These are phyloP conservation scores for Pseudomyrmex concolor DNA, from an alignment of 1,140 invertebrate genomes.

Conservation along the genomic window DNA sequence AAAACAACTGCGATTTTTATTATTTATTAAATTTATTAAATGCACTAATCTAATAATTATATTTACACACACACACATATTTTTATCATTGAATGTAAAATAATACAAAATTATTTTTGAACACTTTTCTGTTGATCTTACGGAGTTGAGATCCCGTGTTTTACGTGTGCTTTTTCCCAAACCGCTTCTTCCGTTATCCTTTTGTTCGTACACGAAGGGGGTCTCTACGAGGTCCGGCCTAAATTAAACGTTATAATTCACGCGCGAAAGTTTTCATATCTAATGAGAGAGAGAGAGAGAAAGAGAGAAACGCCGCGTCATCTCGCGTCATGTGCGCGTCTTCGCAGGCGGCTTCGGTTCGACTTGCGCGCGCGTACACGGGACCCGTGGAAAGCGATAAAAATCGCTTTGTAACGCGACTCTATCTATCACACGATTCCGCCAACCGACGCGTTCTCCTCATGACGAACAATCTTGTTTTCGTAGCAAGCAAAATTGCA, in stretches of 20 bases:
- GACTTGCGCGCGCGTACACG: conserved; percentile 17
- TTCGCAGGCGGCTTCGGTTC: conserved; percentile 66
- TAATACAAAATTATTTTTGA: not conserved
- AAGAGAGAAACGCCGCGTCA: conserved; percentile 65
- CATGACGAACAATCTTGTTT: conserved; percentile 46
- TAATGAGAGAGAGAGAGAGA: conserved; percentile 62
- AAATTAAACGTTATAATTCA: conserved; percentile 72
- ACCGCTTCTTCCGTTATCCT: conserved; percentile 34
- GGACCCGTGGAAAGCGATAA: conserved; percentile 13
- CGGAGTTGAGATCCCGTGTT: conserved; percentile 4
- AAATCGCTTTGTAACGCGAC: conserved; percentile 69
- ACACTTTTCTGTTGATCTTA: not conserved
- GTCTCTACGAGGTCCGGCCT: conserved; percentile 59
- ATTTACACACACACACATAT: too few relatives aligned
- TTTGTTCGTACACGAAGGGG: conserved; percentile 30
- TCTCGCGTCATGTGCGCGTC: conserved; percentile 68
- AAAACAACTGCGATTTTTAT: too few relatives aligned
- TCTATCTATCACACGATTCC: conserved; percentile 64
- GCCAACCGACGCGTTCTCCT: conserved; percentile 43
- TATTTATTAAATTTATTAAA: too few relatives aligned
- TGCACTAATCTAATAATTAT: too few relatives aligned
- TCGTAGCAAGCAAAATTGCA: conserved; percentile 28
- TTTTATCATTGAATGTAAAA: not conserved
- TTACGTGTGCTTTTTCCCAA: not conserved
- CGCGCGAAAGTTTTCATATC: conserved; percentile 62